Percentiles rank a stretch among this genome's conserved stretches.
Conservation (phyloP, 2,113 vertebrate species). For the Lota lota region DNA sequence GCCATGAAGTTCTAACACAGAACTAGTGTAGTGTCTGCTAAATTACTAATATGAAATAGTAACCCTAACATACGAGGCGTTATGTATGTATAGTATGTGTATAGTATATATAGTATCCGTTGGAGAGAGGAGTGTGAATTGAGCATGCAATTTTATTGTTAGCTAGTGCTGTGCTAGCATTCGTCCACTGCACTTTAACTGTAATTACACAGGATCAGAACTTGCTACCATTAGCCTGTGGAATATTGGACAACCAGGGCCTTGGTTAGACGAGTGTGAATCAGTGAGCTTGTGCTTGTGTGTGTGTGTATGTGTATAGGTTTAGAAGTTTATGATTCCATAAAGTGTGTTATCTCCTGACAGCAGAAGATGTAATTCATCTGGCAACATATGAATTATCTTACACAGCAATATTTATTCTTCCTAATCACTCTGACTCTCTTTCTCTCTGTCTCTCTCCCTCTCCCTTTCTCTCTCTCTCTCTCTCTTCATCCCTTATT, state of each 20-base stretch:
- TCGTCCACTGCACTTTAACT: slow-evolving; percentile 43
- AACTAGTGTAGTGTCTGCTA: slow-evolving; percentile 8
- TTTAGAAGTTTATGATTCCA: slow-evolving; percentile 2
- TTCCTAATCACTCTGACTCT: background rate
- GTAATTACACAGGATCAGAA: slow-evolving; percentile 39
- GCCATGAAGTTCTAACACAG: no score
- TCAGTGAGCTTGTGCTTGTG: background rate
- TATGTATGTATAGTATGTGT: background rate
- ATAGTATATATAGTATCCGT: slow-evolving; percentile 16
- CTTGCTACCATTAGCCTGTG: slow-evolving; percentile 41
- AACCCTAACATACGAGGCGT: background rate
- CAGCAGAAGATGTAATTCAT: slow-evolving; percentile 48
- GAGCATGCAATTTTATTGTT: no score
- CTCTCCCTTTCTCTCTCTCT: slow-evolving; percentile 14
- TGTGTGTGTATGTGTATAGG: slow-evolving; percentile 23
- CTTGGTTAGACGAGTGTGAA: slow-evolving; percentile 18
- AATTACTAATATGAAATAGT: no score
- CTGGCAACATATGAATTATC: slow-evolving; percentile 42
- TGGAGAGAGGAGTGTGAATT: slow-evolving; percentile 4
- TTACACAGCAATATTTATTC: slow-evolving; percentile 29
- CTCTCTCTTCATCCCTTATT: background rate
- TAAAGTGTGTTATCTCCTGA: slow-evolving; percentile 42
- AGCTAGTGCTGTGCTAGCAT: background rate
- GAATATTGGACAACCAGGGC: slow-evolving; percentile 24
- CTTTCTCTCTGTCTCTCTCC: background rate